Evolutionary conservation across 64 coral and sea anemone genomes (phyloP).

Genomic region (Platygyra sinensis): DNA sequence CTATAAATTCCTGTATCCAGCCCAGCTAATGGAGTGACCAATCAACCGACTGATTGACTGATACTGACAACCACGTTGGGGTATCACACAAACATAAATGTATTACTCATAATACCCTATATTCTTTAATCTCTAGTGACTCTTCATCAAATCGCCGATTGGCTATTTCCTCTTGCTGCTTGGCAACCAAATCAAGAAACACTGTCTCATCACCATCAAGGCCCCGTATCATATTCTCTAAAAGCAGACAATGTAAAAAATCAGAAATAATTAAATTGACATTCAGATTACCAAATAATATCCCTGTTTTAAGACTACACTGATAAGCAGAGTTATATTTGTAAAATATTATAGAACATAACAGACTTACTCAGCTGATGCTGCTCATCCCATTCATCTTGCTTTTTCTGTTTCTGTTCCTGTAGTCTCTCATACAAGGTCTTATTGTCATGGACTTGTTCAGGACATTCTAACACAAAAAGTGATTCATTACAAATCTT

Average conservation of each 20-base stretch:
- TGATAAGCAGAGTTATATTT: background rate
- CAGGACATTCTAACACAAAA: slow-evolving; percentile 71
- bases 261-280: background rate
- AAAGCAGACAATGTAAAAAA: background rate
- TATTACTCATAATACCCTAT: slow-evolving; percentile 42
- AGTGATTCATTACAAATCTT: background rate
- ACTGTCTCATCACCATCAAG: slow-evolving; percentile 87
- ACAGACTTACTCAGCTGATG: slow-evolving; percentile 77
- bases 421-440: slow-evolving; percentile 86
- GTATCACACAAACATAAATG: no score
- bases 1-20: no score
- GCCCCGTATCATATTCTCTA: slow-evolving; percentile 89
- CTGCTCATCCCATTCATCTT: slow-evolving; percentile 93
- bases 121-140: slow-evolving; percentile 69
- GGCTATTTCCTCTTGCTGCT: slow-evolving; percentile 83
- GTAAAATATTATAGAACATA: background rate
- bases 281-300: no score
- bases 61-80: no score
- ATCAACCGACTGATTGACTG: no score
- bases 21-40: no score
- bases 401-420: slow-evolving; percentile 95
- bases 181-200: slow-evolving; percentile 82
- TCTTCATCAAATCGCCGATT: slow-evolving; percentile 70
- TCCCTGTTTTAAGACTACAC: no score
- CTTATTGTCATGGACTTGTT: slow-evolving; percentile 76